These are phyloP conservation scores for Drosophila tani DNA, from an alignment of 1,140 invertebrate species.

Conservation along the genomic window DNA sequence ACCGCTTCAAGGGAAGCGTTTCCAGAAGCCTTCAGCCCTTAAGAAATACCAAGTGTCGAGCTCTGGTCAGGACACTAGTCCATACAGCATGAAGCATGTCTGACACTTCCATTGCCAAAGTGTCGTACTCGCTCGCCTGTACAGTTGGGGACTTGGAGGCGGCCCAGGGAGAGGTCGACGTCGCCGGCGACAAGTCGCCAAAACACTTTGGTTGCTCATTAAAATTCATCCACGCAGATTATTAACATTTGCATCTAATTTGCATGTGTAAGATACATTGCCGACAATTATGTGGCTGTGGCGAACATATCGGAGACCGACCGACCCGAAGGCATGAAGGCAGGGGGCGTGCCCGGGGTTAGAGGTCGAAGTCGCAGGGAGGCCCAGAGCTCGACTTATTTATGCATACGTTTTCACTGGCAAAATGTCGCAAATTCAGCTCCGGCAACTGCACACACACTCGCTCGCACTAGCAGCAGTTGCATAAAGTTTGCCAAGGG, in stretches of 20 bases:
- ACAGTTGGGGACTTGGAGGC: constrained; percentile 3
- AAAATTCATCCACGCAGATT: constrained; percentile 83
- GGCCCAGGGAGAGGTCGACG: constrained; percentile 34
- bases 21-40: constrained; percentile 32
- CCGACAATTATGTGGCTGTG: constrained; percentile 77
- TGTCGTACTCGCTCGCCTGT: constrained; percentile 21
- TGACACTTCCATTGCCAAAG: constrained; percentile 49
- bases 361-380: constrained; percentile 15
- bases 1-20: constrained; percentile 29
- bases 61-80: constrained; percentile 60
- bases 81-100: constrained; percentile 67
- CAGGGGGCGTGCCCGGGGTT: not conserved
- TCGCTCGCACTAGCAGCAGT: constrained; percentile 17
- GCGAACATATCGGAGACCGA: constrained; percentile 9
- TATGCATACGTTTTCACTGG: constrained; percentile 75
- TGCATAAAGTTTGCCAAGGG: constrained; percentile 70
- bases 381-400: constrained; percentile 64
- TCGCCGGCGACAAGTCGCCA: constrained; percentile 72
- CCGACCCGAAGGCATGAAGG: not conserved
- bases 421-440: constrained; percentile 61
- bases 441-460: constrained; percentile 30
- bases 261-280: constrained; percentile 82
- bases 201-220: constrained; percentile 79
- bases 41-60: constrained; percentile 10
- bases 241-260: constrained; percentile 83